Conservation (phyloP, 2,113 vertebrate species). For the Cyanocitta stelleri region DNA sequence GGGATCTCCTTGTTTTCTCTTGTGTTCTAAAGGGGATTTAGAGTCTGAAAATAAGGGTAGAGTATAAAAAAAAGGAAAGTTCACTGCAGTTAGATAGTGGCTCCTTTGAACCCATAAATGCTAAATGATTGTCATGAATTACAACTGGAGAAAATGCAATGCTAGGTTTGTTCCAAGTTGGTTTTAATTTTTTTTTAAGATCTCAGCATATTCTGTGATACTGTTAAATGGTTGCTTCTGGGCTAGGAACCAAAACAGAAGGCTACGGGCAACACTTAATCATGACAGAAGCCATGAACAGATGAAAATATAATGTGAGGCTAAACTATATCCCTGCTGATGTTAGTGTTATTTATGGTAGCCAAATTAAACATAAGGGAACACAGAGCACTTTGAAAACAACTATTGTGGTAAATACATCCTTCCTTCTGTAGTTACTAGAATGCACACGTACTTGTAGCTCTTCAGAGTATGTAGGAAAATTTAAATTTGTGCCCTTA, state of each 20-base stretch:
- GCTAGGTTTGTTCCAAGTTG: not conserved
- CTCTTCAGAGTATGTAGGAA: not conserved
- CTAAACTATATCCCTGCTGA: not conserved
- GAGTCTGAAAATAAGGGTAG: not conserved
- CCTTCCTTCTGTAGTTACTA: not conserved
- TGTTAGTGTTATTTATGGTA: not conserved
- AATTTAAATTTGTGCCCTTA: not conserved
- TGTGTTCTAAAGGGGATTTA: not conserved
- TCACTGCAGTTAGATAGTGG: fast-evolving
- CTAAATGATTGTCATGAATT: not conserved
- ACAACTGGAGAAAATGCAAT: not conserved
- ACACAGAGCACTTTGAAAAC: not conserved
- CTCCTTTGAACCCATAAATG: not conserved
- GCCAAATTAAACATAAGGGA: not conserved
- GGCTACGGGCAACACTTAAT: not conserved
- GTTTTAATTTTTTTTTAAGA: not conserved
- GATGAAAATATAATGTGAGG: not conserved
- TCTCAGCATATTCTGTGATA: not conserved
- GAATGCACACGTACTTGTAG: not conserved
- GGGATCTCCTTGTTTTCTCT: not conserved
- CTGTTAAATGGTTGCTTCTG: not conserved
- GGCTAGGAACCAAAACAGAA: not conserved
- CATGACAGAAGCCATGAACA: not conserved
- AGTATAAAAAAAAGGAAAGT: not conserved
- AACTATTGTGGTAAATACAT: not conserved